Evolutionary conservation across 2,888 invertebrate species (phyloP).

Genomic region (Orthosia cruda): DNA sequence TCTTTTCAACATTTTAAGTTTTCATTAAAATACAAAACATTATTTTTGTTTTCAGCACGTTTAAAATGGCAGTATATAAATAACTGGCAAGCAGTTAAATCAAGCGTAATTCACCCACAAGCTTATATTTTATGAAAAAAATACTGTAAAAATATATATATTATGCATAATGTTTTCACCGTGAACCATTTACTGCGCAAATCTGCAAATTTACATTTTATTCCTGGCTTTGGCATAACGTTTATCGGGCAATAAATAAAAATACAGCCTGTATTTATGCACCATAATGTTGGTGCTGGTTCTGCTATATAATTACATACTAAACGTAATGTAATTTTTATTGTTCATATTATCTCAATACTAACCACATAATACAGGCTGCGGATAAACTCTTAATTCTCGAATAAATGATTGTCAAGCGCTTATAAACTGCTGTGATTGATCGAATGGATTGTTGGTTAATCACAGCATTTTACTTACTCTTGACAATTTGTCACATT

Average conservation of each 20-base stretch:
- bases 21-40: not conserved
- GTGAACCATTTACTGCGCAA: slow-evolving; percentile 26
- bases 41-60: not conserved
- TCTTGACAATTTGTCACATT: no score
- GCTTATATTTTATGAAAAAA: not conserved
- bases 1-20: slow-evolving; percentile 17
- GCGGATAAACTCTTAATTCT: no score
- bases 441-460: no score
- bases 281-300: no score
- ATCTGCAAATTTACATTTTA: slow-evolving; percentile 36
- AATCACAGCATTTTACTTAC: no score
- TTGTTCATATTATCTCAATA: not conserved
- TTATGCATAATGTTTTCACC: slow-evolving; percentile 21
- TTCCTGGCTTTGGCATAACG: slow-evolving; percentile 28
- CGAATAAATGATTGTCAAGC: no score
- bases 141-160: not conserved
- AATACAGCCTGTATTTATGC: no score
- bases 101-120: not conserved
- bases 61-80: not conserved
- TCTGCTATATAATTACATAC: no score
- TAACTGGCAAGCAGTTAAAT: not conserved
- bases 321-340: not conserved
- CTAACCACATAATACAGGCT: not conserved
- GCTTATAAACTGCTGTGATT: no score
- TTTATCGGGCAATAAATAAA: slow-evolving; percentile 43